Evolutionary conservation across 2,797 vertebrate genomes (phyloP), one percentile per base, ranked within the genome.

Genomic region (Brachymystax lenok): DNA sequence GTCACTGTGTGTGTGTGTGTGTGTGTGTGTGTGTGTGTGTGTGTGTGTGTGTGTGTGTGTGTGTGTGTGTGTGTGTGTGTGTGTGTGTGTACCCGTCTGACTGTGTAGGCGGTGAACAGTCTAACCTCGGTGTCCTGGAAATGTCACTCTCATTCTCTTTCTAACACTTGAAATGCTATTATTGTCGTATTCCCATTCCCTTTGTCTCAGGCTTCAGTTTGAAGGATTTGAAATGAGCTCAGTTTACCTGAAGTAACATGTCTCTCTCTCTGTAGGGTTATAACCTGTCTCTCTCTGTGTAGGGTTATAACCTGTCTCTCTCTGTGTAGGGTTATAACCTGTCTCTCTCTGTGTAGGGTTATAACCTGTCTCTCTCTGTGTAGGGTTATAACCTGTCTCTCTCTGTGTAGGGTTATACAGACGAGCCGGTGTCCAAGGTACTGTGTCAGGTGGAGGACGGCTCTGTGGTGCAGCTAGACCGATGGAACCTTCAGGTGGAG

Each of bases 391-490:
- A 63, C 10, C 21, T 63, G 21, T 63, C 59, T 63, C 59, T 27
- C 59, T 12, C 14, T 59, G 56, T 59, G 59, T 88, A 99, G 98
- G 98, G 98, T 24, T 99, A 99, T 88, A 98, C 98, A 0, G 98
- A 99, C 19, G 98, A 99, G 80, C 97, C 98, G 0, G 96, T 99
- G 82, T 98, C 98, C 30, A 99, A 99, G 93, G 96, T 99, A 75
- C 86, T 99, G 64, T 98, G 98, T 86, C 97, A 99, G 3, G 98
- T 99, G 73, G 98, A 99, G 94, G 98, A 99, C 21, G 98, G 98
- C 0, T 96, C 96, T 0, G 98, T 99, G 82, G 98, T 99, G 78
- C 98, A 99, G 88, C 86, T 99, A 75, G 98, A 99, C 88, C 94
- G 98, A 67, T 99, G 98, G 98, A 99, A 99, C 88, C 96, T 99